Conservation (phyloP, 2,888 invertebrate genomes). For the Pseudoips prasinana region DNA sequence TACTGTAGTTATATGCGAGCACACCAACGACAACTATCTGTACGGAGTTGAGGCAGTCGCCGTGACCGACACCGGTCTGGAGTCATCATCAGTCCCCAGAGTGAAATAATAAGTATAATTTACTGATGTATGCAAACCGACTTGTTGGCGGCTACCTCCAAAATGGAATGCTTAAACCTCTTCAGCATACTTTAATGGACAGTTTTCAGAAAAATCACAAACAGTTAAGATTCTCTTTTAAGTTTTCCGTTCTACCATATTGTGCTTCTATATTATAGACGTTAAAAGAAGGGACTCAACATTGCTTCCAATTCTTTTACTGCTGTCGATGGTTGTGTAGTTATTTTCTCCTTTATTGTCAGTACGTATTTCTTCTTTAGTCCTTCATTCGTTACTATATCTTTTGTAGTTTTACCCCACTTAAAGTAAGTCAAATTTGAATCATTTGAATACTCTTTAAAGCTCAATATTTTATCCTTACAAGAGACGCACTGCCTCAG, state of each 20-base stretch:
- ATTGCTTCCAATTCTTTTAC: background rate
- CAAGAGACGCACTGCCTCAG: no score
- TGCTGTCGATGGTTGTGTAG: background rate
- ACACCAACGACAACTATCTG: no score
- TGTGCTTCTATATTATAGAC: slow-evolving; percentile 6
- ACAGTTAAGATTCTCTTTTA: slow-evolving; percentile 8
- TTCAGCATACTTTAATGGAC: slow-evolving; percentile 19
- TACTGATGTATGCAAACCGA: slow-evolving; percentile 25
- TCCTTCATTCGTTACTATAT: no score
- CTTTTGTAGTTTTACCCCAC: no score
- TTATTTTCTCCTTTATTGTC: no score
- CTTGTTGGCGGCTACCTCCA: slow-evolving; percentile 23
- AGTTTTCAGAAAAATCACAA: slow-evolving; percentile 29
- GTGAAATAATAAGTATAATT: slow-evolving; percentile 16
- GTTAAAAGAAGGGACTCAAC: background rate
- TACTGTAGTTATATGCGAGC: no score
- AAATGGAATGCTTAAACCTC: slow-evolving; percentile 29
- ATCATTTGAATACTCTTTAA: no score
- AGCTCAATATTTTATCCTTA: no score
- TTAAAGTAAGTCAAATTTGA: no score
- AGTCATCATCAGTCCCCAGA: slow-evolving; percentile 7
- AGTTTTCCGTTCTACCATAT: slow-evolving; percentile 6
- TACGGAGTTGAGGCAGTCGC: no score
- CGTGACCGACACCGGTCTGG: no score
- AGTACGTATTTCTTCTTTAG: no score